phyloP scores from a whole-genome alignment of 2,888 invertebrate species.

The Seira musarum region DNA sequence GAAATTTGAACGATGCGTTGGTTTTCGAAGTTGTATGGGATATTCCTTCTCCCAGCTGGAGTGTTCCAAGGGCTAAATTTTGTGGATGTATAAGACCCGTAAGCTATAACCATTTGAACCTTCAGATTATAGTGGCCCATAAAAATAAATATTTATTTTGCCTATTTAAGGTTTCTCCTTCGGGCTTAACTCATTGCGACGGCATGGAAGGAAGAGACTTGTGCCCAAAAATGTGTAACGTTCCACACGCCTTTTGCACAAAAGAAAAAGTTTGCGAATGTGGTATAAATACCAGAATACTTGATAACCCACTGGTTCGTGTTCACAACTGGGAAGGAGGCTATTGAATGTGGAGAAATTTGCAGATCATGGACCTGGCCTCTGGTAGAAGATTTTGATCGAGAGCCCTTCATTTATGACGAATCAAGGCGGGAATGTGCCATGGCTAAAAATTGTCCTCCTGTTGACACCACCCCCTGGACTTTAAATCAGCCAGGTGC shows the following conservation, averaged over 20 bases:
- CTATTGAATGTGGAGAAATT: constrained; percentile 57
- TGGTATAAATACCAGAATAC: background rate
- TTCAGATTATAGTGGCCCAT: too few species aligned
- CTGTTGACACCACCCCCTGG: constrained; percentile 49
- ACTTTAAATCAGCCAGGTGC: constrained; percentile 32
- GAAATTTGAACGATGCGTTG: constrained; percentile 38
- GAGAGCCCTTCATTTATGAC: constrained; percentile 54
- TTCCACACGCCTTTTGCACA: constrained; percentile 53
- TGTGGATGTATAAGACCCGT: constrained; percentile 58
- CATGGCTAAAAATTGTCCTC: constrained; percentile 25
- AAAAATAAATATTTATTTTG: background rate
- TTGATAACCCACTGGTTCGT: constrained; percentile 32
- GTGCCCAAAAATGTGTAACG: constrained; percentile 53
- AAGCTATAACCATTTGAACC: too few species aligned
- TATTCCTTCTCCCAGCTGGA: constrained; percentile 42
- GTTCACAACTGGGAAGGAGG: constrained; percentile 45
- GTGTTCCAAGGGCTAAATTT: constrained; percentile 45
- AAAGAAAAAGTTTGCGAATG: constrained; percentile 55
- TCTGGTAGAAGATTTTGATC: constrained; percentile 49
- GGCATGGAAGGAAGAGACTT: constrained; percentile 37
- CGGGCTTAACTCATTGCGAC: constrained; percentile 59
- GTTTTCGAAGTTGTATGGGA: constrained; percentile 54
- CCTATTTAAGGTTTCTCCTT: constrained; percentile 35
- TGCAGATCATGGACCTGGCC: constrained; percentile 63
- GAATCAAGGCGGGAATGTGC: constrained; percentile 28